Evolutionary conservation across 2,797 vertebrate genomes (phyloP).

Genomic region (Sorex maritimensis): DNA sequence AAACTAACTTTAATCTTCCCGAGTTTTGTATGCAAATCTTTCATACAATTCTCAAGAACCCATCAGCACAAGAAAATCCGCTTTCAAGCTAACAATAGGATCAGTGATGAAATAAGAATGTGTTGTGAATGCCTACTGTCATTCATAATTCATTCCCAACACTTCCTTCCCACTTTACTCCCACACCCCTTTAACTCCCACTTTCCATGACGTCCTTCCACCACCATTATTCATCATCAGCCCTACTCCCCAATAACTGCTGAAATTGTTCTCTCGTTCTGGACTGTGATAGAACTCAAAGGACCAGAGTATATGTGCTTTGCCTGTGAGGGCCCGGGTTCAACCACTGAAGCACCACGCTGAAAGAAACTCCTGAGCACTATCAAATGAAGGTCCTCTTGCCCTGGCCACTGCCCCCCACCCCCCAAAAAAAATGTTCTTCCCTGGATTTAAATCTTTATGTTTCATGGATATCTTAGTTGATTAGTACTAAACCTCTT

Average conservation of each 20-base stretch:
- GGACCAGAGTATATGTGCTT: no score
- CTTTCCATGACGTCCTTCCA: neutral
- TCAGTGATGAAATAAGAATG: neutral
- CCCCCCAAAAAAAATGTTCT: neutral
- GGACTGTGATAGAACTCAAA: no score
- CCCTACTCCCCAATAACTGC: neutral
- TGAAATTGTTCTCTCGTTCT: neutral
- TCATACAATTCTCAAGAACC: no score
- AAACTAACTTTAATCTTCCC: no score
- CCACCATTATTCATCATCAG: no score
- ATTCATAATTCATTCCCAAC: conserved; percentile 4
- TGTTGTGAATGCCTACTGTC: neutral
- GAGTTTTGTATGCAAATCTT: no score
- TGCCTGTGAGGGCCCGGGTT: no score
- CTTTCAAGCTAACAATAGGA: neutral
- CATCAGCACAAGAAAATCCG: no score
- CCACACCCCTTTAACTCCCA: neutral
- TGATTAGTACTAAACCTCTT: neutral
- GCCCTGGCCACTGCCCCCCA: no score
- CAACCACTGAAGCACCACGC: no score
- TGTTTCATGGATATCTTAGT: neutral
- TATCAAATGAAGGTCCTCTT: no score
- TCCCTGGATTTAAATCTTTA: neutral
- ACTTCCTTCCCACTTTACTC: neutral
- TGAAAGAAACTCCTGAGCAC: no score